Evolutionary conservation across 1,140 invertebrate species (phyloP).

Genomic region (Meteorus sp.): DNA sequence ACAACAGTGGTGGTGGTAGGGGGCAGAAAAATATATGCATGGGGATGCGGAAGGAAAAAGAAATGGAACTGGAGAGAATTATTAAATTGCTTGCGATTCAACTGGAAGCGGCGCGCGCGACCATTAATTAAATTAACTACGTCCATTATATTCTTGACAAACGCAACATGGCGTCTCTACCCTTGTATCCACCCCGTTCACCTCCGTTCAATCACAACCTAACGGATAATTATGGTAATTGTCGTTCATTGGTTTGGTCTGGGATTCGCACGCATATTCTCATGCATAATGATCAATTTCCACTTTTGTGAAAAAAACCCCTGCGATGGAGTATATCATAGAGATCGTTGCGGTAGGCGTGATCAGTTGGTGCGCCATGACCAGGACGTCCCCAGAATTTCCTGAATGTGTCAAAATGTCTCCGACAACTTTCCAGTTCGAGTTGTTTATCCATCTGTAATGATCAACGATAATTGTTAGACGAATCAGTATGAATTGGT

Average conservation of each 20-base stretch:
- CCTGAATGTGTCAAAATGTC: constrained; percentile 69
- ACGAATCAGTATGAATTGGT: too few species aligned
- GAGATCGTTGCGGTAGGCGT: constrained; percentile 48
- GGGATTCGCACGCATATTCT: neutral
- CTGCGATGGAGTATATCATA: constrained; percentile 50
- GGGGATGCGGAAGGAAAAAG: too few species aligned
- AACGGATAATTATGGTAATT: constrained; percentile 27
- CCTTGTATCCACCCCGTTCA: neutral
- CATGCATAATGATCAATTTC: constrained; percentile 7
- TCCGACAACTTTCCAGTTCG: constrained; percentile 62
- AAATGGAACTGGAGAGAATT: neutral
- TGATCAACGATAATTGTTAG: too few species aligned
- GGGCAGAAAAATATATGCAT: too few species aligned
- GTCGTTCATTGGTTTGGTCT: neutral
- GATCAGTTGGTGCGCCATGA: constrained; percentile 65
- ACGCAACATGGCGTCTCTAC: constrained; percentile 4
- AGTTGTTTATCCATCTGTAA: constrained; percentile 54
- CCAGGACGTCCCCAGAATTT: constrained; percentile 70
- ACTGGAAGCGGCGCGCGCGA: neutral
- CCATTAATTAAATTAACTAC: constrained; percentile 21
- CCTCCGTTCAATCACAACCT: constrained; percentile 19
- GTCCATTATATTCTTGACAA: constrained; percentile 23
- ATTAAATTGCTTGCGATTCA: neutral
- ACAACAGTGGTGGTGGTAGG: too few species aligned
- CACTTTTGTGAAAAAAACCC: constrained; percentile 31